Percentiles rank a stretch among this genome's conserved stretches.
phyloP scores from a whole-genome alignment of 2,888 invertebrate species.

The Drosophila eohydei region DNA sequence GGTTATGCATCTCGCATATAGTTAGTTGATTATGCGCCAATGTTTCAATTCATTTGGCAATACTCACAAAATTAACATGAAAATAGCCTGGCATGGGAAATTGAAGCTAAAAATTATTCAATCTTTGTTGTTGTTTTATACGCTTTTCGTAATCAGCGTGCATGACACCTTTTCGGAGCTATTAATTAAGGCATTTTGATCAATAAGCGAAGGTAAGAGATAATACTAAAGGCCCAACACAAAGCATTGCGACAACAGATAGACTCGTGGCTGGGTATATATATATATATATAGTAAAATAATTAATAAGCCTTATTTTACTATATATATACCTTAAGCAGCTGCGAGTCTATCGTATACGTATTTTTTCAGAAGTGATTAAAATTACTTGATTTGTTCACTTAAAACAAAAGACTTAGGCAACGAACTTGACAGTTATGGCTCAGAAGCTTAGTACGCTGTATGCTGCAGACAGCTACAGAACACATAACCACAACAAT shows the following conservation, averaged over 20 bases:
- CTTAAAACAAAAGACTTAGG: slow-evolving; percentile 35
- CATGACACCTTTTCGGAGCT: slow-evolving; percentile 35
- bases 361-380: neutral
- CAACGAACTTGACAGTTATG: slow-evolving; percentile 32
- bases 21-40: slow-evolving; percentile 27
- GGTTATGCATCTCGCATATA: slow-evolving; percentile 53
- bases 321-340: too few relatives aligned
- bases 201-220: slow-evolving; percentile 15
- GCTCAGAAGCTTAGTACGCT: neutral
- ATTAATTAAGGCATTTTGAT: slow-evolving; percentile 38
- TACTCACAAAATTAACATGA: slow-evolving; percentile 60
- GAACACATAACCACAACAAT: slow-evolving; percentile 20
- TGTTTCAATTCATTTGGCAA: slow-evolving; percentile 55
- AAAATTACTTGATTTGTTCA: neutral
- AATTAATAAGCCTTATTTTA: too few relatives aligned
- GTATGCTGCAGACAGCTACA: slow-evolving; percentile 2
- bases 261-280: neutral
- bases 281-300: neutral
- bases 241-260: slow-evolving; percentile 20
- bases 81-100: slow-evolving; percentile 50
- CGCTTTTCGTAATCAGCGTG: slow-evolving; percentile 47
- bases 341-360: too few relatives aligned
- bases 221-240: slow-evolving; percentile 27
- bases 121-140: slow-evolving; percentile 16
- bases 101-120: slow-evolving; percentile 20